Evolutionary conservation across 2,797 vertebrate genomes (phyloP), one percentile per base, ranked within the genome.

Genomic region (Micrastur ruficollis): DNA sequence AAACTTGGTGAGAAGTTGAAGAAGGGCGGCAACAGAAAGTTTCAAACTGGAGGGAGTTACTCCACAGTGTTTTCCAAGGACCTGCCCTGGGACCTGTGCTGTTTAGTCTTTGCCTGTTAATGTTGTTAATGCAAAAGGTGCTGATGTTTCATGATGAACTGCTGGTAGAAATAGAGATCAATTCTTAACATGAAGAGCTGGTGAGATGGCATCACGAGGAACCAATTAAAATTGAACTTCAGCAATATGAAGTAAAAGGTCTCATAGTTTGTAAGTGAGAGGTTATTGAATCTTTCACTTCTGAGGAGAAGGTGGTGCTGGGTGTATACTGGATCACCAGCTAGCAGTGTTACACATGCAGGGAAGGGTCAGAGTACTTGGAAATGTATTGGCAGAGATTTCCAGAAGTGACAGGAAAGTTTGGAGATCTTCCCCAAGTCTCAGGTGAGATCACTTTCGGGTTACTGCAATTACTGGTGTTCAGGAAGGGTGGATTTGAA

Each of bases 391-490:
- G 53, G 65, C 32, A 87, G 65, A 47, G 84, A 3, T 62, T 78
- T 50, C 26, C 32, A 10, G 38, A 42, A 62, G 42, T 34, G 67
- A 12, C 2, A 2, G 44, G 63, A 27, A 13, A 8, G 20, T 66
- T 26, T 11, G 9, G 34, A 38, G 87, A 23, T 49, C 12, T 29
- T 83, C 8, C 21, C 9, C 15, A 8, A 3, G 9, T 13, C 38
- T 87, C 23, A 17, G 34, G 17, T 0, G 10, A 14, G 38, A 15
- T 78, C 6, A 59, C 8, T 12, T 52, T 10, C 1, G 15, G 76
- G 32, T 12, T 27, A 0, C 9, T 22, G 20, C 19, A 6, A 0
- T 36, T 11, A 0, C 20, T n/a, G 38, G 8, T 40, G 62, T 46
- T 79, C 46, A 16, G 90, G 49, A 44, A 16, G 58, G 66, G n/a